Evolutionary conservation across 2,888 invertebrate species (phyloP), one percentile per base, ranked within the genome.

Genomic region (Chloroclystis v-ata): DNA sequence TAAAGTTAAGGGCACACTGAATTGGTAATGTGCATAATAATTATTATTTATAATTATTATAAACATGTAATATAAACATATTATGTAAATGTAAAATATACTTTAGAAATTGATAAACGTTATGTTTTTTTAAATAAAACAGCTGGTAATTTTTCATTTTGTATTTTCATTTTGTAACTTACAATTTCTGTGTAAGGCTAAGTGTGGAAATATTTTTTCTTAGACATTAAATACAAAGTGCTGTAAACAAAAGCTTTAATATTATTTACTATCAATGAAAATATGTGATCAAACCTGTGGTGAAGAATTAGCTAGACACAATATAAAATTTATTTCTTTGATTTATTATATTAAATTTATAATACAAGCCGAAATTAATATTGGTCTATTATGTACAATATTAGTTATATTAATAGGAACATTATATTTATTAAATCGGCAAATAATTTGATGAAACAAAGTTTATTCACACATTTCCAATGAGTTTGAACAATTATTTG

Each of bases 181-280:
- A 74, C 69, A 68, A 69, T 57, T 66, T 60, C 63, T 57, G 74
- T 75, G 74, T 75, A 72, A 69, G 70, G 68, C 70, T 76, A 77
- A 65, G 61, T 67, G 49, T 62, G 51, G 65, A 69, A 69, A 67
- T 37, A 62, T 53, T 20, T 59, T 67, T 64, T 65, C 52, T 4
- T 5, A 20, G n/a, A 65, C 13, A 13, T 33, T 20, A 20, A 35
- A 67, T 63, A 65, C 69, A 64, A 59, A 54, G 65, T 77, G 77
- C 75, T 64, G 69, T 60, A 49, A 63, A 62, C 14, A 50, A 9
- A 28, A 48, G 43, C 6, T 4, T 38, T 16, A 13, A 46, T 33
- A 37, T 24, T n/a, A n/a, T n/a, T n/a, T n/a, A n/a, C n/a, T 13
- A 16, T 40, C 32, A 37, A 37, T 41, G 49, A 52, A 52, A 61